phyloP scores from a whole-genome alignment of 2,888 invertebrate genomes.

The Terebella lapidaria region DNA sequence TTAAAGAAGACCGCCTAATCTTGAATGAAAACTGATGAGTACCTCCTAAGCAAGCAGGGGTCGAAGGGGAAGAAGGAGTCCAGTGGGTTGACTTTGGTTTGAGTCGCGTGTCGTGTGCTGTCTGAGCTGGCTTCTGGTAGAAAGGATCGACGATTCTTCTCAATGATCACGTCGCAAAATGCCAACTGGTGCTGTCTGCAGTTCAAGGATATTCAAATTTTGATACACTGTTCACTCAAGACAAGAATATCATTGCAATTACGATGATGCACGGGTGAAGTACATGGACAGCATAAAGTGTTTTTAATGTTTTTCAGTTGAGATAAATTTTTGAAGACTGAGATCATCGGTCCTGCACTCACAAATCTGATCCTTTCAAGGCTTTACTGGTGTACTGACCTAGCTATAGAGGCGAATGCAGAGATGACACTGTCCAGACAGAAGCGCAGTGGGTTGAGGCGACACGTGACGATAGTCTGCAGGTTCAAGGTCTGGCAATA shows the following conservation, averaged over 20 bases:
- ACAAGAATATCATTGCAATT: too few species aligned
- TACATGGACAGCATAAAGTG: too few species aligned
- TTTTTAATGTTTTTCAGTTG: too few species aligned
- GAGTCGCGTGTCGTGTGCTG: slow-evolving; percentile 13
- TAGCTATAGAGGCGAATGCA: slow-evolving; percentile 53
- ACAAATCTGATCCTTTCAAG: not conserved
- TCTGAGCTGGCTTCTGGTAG: slow-evolving; percentile 54
- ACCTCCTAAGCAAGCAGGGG: slow-evolving; percentile 66
- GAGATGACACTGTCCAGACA: slow-evolving; percentile 59
- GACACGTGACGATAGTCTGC: slow-evolving; percentile 76
- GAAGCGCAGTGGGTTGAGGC: slow-evolving; percentile 80
- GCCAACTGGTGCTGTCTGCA: slow-evolving; percentile 72
- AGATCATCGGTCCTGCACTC: not conserved
- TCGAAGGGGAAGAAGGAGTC: slow-evolving; percentile 86
- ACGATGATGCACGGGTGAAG: too few species aligned
- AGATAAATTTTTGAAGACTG: too few species aligned
- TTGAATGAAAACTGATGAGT: not conserved
- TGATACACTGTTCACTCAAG: too few species aligned
- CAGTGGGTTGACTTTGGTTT: slow-evolving; percentile 54
- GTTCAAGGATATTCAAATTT: too few species aligned
- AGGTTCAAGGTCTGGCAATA: slow-evolving; percentile 79
- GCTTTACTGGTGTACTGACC: slow-evolving; percentile 31
- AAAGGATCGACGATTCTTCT: slow-evolving; percentile 64
- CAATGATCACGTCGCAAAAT: slow-evolving; percentile 85
- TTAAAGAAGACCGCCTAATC: too few species aligned